Base-by-base conservation (phyloP, 2,113 vertebrate species). In the Antidorcas marsupialis region DNA sequence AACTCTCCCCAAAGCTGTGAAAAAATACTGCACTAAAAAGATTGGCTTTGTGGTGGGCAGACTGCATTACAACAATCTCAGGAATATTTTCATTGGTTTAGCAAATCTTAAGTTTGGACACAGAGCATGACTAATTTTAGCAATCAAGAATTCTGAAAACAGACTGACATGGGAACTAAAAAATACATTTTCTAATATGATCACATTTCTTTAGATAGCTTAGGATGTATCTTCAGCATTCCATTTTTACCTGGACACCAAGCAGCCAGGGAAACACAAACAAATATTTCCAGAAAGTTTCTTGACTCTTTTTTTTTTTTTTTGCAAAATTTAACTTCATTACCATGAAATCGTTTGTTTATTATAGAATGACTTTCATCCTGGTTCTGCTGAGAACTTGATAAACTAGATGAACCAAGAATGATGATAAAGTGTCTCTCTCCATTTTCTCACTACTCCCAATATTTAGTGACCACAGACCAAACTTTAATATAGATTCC, bases 291-390 rank as follows among this genome's bases (percentile, higher is more conserved):
- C 33, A 7, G 60, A 89, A 95, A 87, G 74, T 81, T 81, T 92
- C 64, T 90, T 90, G 7, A 91, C 47, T 83, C 14, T 33, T 39
- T 21, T 36, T 71, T 17, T 84, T 93, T 97, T 82, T 21, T 91
- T 94, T 97, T 92, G 39, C 10, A 89, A 76, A 45, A 67, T 96
- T 94, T 94, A 90, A 90, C 64, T 81, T 10, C 64, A 92, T 92
- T 94, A 87, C 96, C 59, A 96, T 90, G 95, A 98, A 95, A 90
- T 92, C 88, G 88, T 97, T 50, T 95, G 91, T 91, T 96, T 95
- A 78, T 89, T 83, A 87, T 89, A 92, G 87, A 96, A 97, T 92
- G 50, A 83, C 47, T 96, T 92, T 84, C 78, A 78, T 94, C 60
- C 93, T 93, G 84, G 84, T 96, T 88, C 85, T 88, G 76, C 85